Percentiles rank a stretch among this genome's conserved stretches.
Evolutionary conservation across 2,797 vertebrate species (phyloP).

Genomic region (Fistularia commersonii): DNA sequence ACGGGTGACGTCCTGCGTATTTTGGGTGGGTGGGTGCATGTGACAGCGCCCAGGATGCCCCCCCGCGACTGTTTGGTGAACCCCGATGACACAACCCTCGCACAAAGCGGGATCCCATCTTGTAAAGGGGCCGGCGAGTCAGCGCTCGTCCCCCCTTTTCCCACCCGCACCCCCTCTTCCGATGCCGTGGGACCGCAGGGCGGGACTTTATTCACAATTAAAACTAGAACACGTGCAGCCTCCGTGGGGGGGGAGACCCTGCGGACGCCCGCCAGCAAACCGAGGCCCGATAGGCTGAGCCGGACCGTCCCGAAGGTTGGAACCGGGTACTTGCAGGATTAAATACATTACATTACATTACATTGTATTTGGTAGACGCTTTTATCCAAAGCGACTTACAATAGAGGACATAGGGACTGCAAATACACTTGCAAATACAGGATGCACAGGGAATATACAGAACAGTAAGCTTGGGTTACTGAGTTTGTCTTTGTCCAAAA

Average conservation of each 20-base stretch:
- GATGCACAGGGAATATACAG: no score
- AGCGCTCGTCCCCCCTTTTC: slow-evolving; percentile 55
- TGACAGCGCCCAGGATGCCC: slow-evolving; percentile 17
- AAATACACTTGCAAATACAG: no score
- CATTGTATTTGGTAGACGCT: no score
- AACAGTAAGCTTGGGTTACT: no score
- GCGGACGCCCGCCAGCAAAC: no score
- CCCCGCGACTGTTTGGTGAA: slow-evolving; percentile 68
- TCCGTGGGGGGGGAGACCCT: not conserved
- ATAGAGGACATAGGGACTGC: no score
- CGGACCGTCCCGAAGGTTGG: no score
- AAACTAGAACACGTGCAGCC: slow-evolving; percentile 41
- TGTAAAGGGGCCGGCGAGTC: slow-evolving; percentile 72
- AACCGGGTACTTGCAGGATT: no score
- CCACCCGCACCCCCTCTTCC: slow-evolving; percentile 44
- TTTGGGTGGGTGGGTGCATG: slow-evolving; percentile 14
- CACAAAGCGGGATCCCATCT: slow-evolving; percentile 72
- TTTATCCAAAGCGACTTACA: no score
- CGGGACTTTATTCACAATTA: slow-evolving; percentile 38
- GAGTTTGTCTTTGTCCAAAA: no score
- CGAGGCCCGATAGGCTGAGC: no score
- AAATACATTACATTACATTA: no score
- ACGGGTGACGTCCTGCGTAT: slow-evolving; percentile 64
- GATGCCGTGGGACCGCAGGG: slow-evolving; percentile 33
- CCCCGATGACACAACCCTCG: slow-evolving; percentile 64